These are phyloP conservation scores for Leptocoma aspasia DNA, from an alignment of 2,113 vertebrate genomes.

Conservation along the genomic window DNA sequence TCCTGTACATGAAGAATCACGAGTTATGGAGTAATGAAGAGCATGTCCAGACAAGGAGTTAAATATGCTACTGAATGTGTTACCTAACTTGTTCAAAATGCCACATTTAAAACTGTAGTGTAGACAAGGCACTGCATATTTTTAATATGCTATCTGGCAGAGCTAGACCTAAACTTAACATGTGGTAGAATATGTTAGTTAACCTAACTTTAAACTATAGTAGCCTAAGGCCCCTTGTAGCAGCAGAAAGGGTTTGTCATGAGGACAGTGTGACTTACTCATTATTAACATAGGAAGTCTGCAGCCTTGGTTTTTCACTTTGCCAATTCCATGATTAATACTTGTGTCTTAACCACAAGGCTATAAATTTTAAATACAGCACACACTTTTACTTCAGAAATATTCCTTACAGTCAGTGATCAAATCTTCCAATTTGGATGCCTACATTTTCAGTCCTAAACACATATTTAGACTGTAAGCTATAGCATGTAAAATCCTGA, in stretches of 20 bases:
- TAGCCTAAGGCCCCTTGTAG: conserved; percentile 26
- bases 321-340: conserved; percentile 36
- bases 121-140: not conserved
- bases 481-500: not conserved
- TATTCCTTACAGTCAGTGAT: not conserved
- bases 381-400: not conserved
- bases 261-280: conserved; percentile 32
- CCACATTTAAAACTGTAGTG: not conserved
- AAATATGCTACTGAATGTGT: not conserved
- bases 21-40: not conserved
- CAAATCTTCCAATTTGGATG: not conserved
- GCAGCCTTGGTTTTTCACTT: not conserved
- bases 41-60: conserved; percentile 21
- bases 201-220: conserved; percentile 11
- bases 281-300: conserved; percentile 18
- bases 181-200: not conserved
- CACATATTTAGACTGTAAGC: not conserved
- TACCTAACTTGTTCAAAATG: conserved; percentile 51
- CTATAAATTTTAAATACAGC: not conserved
- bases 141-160: conserved; percentile 27
- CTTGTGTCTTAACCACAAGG: not conserved
- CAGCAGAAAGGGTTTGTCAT: conserved; percentile 38
- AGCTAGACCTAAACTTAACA: conserved; percentile 6
- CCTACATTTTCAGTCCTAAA: not conserved
- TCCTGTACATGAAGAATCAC: conserved; percentile 9